Evolutionary conservation across 2,888 invertebrate genomes (phyloP).

Genomic region (Andrena trimmerana): DNA sequence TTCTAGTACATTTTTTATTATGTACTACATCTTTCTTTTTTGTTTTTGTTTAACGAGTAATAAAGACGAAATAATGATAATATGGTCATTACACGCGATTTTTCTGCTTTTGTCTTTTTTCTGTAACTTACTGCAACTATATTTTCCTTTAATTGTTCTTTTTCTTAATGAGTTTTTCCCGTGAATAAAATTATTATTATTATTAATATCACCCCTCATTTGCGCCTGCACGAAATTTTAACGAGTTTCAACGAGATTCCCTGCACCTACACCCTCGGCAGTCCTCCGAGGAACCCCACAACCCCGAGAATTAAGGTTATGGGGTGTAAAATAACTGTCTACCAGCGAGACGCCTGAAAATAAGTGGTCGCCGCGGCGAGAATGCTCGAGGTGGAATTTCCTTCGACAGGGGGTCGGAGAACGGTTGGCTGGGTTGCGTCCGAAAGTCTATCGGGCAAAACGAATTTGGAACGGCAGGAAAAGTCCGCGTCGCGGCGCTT

Average conservation of each 20-base stretch:
- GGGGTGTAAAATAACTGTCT: slow-evolving; percentile 11
- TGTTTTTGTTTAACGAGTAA: no score
- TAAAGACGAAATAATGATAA: no score
- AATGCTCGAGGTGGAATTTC: slow-evolving; percentile 1
- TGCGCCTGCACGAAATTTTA: neutral
- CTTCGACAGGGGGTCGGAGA: neutral
- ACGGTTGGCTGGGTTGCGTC: neutral
- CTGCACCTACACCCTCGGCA: neutral
- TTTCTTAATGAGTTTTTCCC: no score
- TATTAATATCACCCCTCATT: no score
- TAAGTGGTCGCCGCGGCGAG: slow-evolving; percentile 9
- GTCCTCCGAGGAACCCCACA: neutral
- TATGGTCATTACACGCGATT: no score
- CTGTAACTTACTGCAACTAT: no score
- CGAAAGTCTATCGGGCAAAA: slow-evolving; percentile 55
- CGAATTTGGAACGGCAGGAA: slow-evolving; percentile 50
- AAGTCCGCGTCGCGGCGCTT: slow-evolving; percentile 42
- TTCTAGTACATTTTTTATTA: no score
- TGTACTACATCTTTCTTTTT: no score
- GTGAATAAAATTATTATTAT: no score
- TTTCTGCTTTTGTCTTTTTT: no score
- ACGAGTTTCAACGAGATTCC: neutral
- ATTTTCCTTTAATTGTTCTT: no score
- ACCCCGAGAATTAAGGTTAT: slow-evolving; percentile 1
- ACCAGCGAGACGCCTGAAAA: slow-evolving; percentile 19